These are phyloP conservation scores for Dipodomys stephensi DNA, from an alignment of 2,113 vertebrate species.

Conservation along the genomic window DNA sequence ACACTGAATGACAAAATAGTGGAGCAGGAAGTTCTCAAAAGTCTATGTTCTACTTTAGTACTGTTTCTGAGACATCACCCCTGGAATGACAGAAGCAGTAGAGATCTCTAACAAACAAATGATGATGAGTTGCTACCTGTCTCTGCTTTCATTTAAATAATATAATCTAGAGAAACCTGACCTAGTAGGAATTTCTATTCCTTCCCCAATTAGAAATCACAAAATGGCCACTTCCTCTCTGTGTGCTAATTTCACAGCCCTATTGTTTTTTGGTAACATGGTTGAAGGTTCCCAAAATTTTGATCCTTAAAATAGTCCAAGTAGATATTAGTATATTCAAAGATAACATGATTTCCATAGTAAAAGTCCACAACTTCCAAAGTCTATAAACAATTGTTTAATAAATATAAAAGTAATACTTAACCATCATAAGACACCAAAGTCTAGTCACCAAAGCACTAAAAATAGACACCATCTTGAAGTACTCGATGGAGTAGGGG, in stretches of 20 bases:
- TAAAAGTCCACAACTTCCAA: constrained; percentile 22
- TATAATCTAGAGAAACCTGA: constrained; percentile 38
- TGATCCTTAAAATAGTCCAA: too few relatives aligned
- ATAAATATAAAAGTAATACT: constrained; percentile 16
- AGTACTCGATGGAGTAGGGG: neutral
- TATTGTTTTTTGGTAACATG: constrained; percentile 36
- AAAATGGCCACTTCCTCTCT: neutral
- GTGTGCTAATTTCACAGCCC: neutral
- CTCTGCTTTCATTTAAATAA: constrained; percentile 6
- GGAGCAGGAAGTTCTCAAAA: neutral
- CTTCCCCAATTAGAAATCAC: neutral
- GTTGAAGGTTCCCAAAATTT: too few relatives aligned
- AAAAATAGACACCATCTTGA: neutral
- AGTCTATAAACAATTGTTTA: neutral
- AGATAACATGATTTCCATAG: neutral
- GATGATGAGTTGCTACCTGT: neutral
- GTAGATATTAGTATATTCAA: too few relatives aligned
- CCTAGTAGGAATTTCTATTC: constrained; percentile 19
- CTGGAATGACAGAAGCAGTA: neutral
- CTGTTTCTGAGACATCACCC: neutral
- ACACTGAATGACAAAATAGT: neutral
- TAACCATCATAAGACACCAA: constrained; percentile 10
- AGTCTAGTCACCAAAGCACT: constrained; percentile 12
- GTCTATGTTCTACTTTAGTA: neutral
- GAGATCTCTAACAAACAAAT: neutral